Conservation (phyloP, 2,888 invertebrate genomes). For the Ganaspis brasiliensis region DNA sequence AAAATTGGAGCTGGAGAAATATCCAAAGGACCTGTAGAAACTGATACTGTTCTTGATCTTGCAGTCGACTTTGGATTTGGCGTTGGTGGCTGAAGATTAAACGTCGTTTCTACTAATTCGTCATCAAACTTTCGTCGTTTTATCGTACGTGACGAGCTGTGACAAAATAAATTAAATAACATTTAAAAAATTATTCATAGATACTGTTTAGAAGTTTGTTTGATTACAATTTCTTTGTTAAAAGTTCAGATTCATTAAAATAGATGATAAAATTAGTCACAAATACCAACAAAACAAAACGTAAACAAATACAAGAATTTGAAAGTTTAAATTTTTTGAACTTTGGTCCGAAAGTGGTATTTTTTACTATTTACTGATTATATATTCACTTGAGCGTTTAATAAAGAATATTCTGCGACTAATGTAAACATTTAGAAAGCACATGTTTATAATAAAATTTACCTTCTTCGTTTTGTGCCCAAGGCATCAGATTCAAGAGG, state of each 20-base stretch:
- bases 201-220: too few species aligned
- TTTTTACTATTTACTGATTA: too few species aligned
- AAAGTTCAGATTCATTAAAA: too few species aligned
- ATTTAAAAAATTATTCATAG: neutral
- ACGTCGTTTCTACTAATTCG: conserved; percentile 91
- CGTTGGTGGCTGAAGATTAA: conserved; percentile 77
- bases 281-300: too few species aligned
- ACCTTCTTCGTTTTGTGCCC: conserved; percentile 78
- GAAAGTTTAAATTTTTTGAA: too few species aligned
- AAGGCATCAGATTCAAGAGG: conserved; percentile 76
- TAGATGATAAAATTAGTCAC: too few species aligned
- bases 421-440: neutral
- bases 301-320: too few species aligned
- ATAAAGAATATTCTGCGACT: too few species aligned
- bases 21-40: conserved; percentile 72
- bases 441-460: conserved; percentile 32
- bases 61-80: conserved; percentile 75
- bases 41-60: conserved; percentile 74
- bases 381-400: too few species aligned
- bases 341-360: too few species aligned
- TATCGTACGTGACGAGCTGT: conserved; percentile 95
- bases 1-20: conserved; percentile 69
- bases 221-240: too few species aligned
- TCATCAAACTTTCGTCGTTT: conserved; percentile 98
- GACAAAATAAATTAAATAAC: conserved; percentile 30